Percentiles rank a stretch among this genome's conserved stretches.
Evolutionary conservation across 2,888 invertebrate genomes (phyloP).

Genomic region (Buathra laborator): DNA sequence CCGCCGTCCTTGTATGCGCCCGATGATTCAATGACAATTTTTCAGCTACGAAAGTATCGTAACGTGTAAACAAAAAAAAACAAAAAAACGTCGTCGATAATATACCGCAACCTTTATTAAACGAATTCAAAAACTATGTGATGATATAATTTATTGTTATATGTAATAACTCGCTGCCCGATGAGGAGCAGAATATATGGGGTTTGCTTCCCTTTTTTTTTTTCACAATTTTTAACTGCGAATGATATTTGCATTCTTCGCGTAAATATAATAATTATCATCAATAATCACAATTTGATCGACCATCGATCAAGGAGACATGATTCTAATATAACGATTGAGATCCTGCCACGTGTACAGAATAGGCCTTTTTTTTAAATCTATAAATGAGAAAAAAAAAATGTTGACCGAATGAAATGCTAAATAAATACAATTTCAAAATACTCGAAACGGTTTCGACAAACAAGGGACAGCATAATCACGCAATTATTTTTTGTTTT

Average conservation of each 20-base stretch:
- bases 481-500: conserved; percentile 48
- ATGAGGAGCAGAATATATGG: conserved; percentile 37
- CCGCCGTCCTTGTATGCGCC: not conserved
- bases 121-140: conserved; percentile 29
- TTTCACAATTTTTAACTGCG: conserved; percentile 3
- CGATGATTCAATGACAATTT: not conserved
- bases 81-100: conserved; percentile 13
- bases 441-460: conserved; percentile 45
- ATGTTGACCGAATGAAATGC: conserved; percentile 23
- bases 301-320: conserved; percentile 53
- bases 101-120: conserved; percentile 66
- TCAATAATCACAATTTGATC: conserved; percentile 52
- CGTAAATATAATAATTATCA: conserved; percentile 24
- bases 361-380: conserved; percentile 75
- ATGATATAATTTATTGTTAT: conserved; percentile 53
- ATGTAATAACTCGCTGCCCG: conserved; percentile 45
- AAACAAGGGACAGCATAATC: conserved; percentile 39
- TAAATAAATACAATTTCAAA: conserved; percentile 57
- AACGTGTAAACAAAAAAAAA: not conserved
- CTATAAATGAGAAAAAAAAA: conserved; percentile 15
- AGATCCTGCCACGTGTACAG: conserved; percentile 72
- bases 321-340: conserved; percentile 48
- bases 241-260: not conserved
- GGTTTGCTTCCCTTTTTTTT: conserved; percentile 32
- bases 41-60: not conserved